Percentiles rank a stretch among this genome's conserved stretches.
Evolutionary conservation across 2,113 vertebrate species (phyloP).

Genomic region (Nestor notabilis): DNA sequence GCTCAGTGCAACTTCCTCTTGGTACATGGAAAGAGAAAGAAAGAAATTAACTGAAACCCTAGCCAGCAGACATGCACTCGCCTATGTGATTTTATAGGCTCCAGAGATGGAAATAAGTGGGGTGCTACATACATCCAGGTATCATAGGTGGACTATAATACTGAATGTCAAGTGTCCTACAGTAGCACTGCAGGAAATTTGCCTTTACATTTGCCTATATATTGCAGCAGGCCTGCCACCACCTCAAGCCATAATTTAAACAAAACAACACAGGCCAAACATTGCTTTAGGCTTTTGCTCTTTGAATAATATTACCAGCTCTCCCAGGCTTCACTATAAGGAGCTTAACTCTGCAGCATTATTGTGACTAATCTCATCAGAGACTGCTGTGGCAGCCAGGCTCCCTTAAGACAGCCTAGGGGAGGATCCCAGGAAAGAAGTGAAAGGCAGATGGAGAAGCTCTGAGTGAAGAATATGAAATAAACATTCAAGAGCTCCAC

Average conservation of each 20-base stretch:
- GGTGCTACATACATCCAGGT: not conserved
- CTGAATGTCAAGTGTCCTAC: not conserved
- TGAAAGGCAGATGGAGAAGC: conserved; percentile 25
- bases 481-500: not conserved
- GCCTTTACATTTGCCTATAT: not conserved
- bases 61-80: not conserved
- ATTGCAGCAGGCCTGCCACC: not conserved
- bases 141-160: not conserved
- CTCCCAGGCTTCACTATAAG: conserved; percentile 28
- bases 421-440: not conserved
- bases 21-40: not conserved
- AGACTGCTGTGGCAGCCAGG: not conserved
- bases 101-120: not conserved
- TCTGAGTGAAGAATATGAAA: not conserved
- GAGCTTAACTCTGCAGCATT: conserved; percentile 54
- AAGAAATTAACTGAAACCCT: not conserved
- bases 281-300: conserved; percentile 33
- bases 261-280: not conserved
- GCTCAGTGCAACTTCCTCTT: not conserved
- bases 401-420: not conserved
- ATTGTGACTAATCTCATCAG: conserved; percentile 59
- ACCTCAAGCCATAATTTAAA: not conserved
- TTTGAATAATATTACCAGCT: conserved; percentile 19
- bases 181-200: not conserved
- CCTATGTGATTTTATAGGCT: not conserved